Percentiles rank a stretch among this genome's conserved stretches.
phyloP scores from a whole-genome alignment of 1,140 invertebrate genomes.

The Drosophila orena region DNA sequence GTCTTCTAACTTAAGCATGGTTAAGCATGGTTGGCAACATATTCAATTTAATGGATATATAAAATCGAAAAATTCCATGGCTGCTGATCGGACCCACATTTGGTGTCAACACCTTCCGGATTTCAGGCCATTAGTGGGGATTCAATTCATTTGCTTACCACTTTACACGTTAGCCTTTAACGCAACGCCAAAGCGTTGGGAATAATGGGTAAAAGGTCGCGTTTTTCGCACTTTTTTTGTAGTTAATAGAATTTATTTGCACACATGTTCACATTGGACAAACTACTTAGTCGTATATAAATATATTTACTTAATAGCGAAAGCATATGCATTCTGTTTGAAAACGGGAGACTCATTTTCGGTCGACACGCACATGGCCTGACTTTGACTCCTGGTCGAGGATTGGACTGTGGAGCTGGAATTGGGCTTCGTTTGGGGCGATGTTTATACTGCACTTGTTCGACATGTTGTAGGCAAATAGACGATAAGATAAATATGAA shows the following conservation, averaged over 20 bases:
- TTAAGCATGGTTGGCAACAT: no score
- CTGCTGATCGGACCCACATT: background rate
- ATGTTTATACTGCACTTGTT: conserved; percentile 78
- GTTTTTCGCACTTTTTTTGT: conserved; percentile 45
- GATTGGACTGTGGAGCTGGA: conserved; percentile 43
- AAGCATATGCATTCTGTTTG: conserved; percentile 71
- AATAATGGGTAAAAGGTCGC: conserved; percentile 33
- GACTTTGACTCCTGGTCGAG: conserved; percentile 44
- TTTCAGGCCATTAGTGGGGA: conserved; percentile 15
- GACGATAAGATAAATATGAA: conserved; percentile 73
- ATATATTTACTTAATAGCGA: conserved; percentile 66
- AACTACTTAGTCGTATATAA: conserved; percentile 51
- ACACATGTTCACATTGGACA: conserved; percentile 76
- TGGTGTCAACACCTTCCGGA: background rate
- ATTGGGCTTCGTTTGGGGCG: conserved; percentile 34
- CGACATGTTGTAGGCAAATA: conserved; percentile 63
- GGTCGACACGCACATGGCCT: conserved; percentile 47
- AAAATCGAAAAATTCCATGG: conserved; percentile 3
- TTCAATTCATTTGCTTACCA: conserved; percentile 41
- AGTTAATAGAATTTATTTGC: conserved; percentile 76
- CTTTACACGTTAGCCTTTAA: conserved; percentile 20
- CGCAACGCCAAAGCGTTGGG: background rate
- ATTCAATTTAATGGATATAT: no score
- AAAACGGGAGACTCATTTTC: conserved; percentile 43
- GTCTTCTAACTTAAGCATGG: no score